phyloP scores from a whole-genome alignment of 2,113 vertebrate genomes.

The Theropithecus gelada region DNA sequence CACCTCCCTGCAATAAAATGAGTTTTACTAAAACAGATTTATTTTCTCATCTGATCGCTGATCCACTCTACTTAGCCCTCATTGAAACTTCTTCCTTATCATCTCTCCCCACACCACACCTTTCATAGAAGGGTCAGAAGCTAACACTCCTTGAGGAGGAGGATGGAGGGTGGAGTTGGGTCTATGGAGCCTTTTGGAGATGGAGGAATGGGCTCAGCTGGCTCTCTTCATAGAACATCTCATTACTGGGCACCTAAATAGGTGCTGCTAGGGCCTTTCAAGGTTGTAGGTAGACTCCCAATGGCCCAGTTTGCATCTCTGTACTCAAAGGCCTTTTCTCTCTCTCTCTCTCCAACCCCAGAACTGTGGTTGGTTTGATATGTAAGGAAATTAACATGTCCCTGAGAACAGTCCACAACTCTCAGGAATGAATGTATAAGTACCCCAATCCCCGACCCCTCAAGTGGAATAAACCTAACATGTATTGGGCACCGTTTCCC shows the following conservation, averaged over 20 bases:
- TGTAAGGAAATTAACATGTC: neutral
- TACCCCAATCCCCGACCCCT: neutral
- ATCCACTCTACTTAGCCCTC: no score
- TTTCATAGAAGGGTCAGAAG: neutral
- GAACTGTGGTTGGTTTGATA: neutral
- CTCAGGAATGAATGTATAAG: neutral
- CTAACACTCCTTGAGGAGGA: neutral
- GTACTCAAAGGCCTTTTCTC: neutral
- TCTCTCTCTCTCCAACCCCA: neutral
- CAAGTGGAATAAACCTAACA: neutral
- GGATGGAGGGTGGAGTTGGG: neutral
- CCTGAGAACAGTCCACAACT: neutral
- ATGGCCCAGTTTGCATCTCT: rapidly evolving
- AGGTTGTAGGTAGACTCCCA: neutral
- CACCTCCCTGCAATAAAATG: neutral
- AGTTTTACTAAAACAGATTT: neutral
- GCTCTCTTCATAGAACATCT: rapidly evolving
- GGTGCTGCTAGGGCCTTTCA: neutral
- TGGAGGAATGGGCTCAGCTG: neutral
- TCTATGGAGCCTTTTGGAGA: neutral
- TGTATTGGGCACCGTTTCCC: neutral
- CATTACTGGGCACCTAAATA: neutral
- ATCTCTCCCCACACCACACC: neutral
- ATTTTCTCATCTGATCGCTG: neutral
- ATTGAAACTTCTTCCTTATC: no score